Base-by-base conservation (phyloP, 2,113 vertebrate species). In the Proterorhinus semilunaris region DNA sequence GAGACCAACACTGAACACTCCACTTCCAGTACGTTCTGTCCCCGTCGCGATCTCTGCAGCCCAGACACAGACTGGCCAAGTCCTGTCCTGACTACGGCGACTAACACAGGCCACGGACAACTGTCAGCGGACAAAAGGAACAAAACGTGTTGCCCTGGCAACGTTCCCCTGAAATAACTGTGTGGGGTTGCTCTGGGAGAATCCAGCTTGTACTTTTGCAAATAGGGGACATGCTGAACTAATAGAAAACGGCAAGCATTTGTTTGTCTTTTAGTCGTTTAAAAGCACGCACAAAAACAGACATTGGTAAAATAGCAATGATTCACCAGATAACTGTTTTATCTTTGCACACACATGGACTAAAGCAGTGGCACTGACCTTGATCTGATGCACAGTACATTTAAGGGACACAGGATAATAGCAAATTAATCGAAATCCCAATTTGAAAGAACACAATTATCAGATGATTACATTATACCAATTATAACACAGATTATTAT, bases 71-170 rank as follows among this genome's bases (percentile, higher is more conserved):
- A 83, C 49, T 61, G 70, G 69, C 48, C 75, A 58, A 78, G 65
- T 75, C 8, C 79, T 80, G 51, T 65, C 79, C 76, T 79, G 74
- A 79, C 58, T 61, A 83, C 71, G 68, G 58, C 80, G 74, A 75
- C 74, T 67, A 62, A 66, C 50, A 66, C 73, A 78, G 74, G 76
- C 81, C 77, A 68, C 66, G 70, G 80, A 77, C 66, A 86, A 87
- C 72, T 71, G 78, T 79, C 65, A 69, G 62, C 52, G 74, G 70
- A 88, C 85, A 84, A 89, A 36, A 83, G 80, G 74, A 80, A 89
- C 83, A 87, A 84, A 91, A 82, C 81, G 62, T 55, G 83, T 87
- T 74, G 69, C 83, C 83, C 65, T 75, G 80, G 77, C 66, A 87
- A 90, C 76, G 5, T 48, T 54, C 36, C 63, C 43, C 79, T 75